phyloP scores from a whole-genome alignment of 2,797 vertebrate genomes.

The Neomorphus geoffroyi region DNA sequence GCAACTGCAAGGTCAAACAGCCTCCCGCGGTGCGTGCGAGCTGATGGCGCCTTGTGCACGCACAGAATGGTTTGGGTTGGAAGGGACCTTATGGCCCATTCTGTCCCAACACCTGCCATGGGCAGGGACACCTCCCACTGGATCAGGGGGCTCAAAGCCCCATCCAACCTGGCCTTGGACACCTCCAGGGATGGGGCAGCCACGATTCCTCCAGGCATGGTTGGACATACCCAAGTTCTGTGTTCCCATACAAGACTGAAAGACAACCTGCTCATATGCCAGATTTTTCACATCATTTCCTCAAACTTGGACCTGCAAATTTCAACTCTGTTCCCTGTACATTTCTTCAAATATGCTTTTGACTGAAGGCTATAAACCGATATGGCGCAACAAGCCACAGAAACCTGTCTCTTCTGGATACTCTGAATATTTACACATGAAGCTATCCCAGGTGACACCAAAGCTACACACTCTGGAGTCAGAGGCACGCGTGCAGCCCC shows the following conservation, averaged over 20 bases:
- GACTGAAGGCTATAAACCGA: background rate
- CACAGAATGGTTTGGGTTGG: too few species aligned
- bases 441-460: background rate
- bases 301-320: background rate
- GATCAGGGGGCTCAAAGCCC: too few species aligned
- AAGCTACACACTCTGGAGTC: background rate
- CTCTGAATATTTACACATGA: background rate
- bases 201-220: rapidly evolving
- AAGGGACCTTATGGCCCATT: too few species aligned
- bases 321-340: background rate
- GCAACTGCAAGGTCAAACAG: background rate
- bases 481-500: background rate
- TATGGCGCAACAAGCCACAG: background rate
- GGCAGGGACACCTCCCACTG: too few species aligned
- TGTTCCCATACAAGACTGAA: rapidly evolving
- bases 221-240: background rate
- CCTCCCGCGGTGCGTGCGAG: background rate
- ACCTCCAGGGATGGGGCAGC: too few species aligned
- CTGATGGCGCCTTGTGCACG: background rate
- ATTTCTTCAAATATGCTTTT: background rate
- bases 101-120: too few species aligned
- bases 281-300: background rate
- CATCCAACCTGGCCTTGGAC: too few species aligned
- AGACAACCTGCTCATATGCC: background rate
- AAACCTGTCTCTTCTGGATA: rapidly evolving